phyloP scores from a whole-genome alignment of 2,113 vertebrate genomes.

The Antechinus flavipes region DNA sequence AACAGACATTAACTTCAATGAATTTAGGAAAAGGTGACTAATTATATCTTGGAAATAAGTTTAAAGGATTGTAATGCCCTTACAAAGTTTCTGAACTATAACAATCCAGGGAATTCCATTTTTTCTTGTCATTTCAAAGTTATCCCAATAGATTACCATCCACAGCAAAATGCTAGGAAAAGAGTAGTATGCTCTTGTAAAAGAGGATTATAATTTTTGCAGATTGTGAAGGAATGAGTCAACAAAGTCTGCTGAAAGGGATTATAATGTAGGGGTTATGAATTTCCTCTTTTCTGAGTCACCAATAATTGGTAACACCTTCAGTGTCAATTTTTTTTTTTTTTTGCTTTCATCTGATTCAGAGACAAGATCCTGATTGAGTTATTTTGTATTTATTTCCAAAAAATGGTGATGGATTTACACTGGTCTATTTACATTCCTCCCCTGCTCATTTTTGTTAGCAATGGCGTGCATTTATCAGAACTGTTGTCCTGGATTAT shows the following conservation, averaged over 20 bases:
- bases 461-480: constrained; percentile 20
- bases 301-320: not conserved
- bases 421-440: not conserved
- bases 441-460: constrained; percentile 13
- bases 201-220: constrained; percentile 18
- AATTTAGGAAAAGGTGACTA: not conserved
- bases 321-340: not conserved
- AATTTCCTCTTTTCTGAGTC: not conserved
- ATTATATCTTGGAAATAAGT: not conserved
- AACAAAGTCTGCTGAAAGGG: not conserved
- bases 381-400: not conserved
- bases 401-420: not conserved
- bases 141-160: not conserved
- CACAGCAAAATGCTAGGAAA: not conserved
- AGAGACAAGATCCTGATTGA: not conserved
- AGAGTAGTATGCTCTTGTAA: not conserved
- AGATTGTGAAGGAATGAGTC: constrained; percentile 1
- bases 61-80: not conserved
- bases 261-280: constrained; percentile 11
- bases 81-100: not conserved
- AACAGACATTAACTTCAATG: not conserved
- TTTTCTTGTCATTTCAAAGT: not conserved
- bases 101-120: not conserved
- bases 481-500: not conserved
- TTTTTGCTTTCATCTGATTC: not conserved